Conservation (phyloP, 2,113 vertebrate species). For the Coryphaenoides rupestris region DNA sequence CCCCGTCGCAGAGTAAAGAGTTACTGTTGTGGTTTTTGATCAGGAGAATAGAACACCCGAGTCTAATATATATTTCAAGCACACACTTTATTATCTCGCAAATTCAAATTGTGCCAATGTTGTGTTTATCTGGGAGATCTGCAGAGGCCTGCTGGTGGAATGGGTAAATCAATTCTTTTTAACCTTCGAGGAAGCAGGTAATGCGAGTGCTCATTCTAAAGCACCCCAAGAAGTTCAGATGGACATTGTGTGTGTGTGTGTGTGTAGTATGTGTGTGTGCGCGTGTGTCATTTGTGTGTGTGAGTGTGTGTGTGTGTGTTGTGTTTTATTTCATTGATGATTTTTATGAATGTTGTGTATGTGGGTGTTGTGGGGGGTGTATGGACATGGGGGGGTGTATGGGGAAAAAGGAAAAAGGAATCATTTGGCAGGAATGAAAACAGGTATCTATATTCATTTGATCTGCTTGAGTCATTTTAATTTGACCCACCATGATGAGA, state of each 20-base stretch:
- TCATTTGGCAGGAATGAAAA: constrained; percentile 3
- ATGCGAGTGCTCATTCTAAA: constrained; percentile 30
- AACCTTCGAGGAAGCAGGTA: constrained; percentile 49
- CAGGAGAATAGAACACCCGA: no score
- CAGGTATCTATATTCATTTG: constrained; percentile 21
- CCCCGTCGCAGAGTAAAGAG: no score
- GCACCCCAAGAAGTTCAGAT: constrained; percentile 7
- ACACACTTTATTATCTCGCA: constrained; percentile 41
- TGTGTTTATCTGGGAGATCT: constrained; percentile 40
- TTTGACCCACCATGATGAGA: constrained; percentile 38
- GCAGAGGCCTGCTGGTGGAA: constrained; percentile 40
- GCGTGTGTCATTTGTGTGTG: no score
- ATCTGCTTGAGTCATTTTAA: constrained; percentile 44
- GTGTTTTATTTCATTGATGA: no score
- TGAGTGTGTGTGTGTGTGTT: no score
- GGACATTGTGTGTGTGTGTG: constrained; percentile 17
- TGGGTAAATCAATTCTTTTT: constrained; percentile 50
- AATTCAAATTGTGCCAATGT: constrained; percentile 47
- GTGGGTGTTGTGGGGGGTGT: no score
- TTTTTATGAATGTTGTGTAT: no score
- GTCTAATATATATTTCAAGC: not conserved
- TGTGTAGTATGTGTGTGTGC: no score
- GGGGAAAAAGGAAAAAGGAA: not conserved
- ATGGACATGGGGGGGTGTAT: no score
- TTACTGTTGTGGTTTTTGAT: no score